Evolutionary conservation across 2,113 vertebrate genomes (phyloP).

Genomic region (Emydura subglobosa): DNA sequence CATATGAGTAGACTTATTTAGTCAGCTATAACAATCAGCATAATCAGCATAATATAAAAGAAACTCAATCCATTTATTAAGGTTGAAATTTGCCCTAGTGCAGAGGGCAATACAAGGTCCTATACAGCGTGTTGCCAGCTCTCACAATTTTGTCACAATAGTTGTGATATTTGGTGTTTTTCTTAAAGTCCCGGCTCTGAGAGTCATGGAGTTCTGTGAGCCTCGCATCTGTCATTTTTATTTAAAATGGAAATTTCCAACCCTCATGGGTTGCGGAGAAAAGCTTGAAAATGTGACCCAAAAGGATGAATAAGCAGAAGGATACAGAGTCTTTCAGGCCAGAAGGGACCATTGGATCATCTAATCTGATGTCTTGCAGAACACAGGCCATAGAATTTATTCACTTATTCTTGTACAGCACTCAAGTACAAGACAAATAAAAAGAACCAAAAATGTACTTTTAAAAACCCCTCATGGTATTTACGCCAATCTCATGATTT

Average conservation of each 20-base stretch:
- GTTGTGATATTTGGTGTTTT: background rate
- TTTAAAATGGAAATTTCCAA: background rate
- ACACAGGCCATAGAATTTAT: background rate
- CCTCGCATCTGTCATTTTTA: background rate
- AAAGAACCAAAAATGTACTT: background rate
- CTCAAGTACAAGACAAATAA: background rate
- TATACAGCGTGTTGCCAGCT: accelerated
- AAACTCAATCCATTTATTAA: background rate
- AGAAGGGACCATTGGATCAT: slow-evolving; percentile 19
- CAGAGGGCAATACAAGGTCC: accelerated
- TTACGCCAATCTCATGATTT: slow-evolving; percentile 15
- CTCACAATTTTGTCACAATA: background rate
- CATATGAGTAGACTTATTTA: accelerated
- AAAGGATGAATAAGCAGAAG: background rate
- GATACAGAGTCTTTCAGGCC: background rate
- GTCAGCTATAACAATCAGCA: accelerated
- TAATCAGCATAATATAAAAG: background rate
- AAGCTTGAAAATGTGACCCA: slow-evolving; percentile 1
- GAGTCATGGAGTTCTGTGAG: accelerated
- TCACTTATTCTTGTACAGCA: background rate
- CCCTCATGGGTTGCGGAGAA: background rate
- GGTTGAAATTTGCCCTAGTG: accelerated
- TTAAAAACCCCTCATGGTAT: slow-evolving; percentile 1
- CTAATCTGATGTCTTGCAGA: background rate
- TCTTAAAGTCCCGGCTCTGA: background rate